phyloP scores from a whole-genome alignment of 1,140 invertebrate genomes.

The Aethina tumida region DNA sequence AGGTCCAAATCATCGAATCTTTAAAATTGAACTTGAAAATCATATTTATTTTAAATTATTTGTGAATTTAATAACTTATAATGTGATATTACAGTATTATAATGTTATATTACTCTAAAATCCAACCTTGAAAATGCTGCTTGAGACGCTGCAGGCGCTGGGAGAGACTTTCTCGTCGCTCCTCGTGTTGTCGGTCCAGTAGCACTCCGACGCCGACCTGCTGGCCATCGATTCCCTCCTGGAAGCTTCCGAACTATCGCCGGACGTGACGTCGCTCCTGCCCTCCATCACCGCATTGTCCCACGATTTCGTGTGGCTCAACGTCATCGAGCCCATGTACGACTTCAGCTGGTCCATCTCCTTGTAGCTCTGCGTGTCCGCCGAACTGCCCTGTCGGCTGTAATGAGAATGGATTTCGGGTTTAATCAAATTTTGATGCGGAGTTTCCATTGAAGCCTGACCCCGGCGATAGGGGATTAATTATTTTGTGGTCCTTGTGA shows the following conservation, averaged over 20 bases:
- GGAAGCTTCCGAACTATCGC: constrained; percentile 19
- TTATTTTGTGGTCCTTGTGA: not conserved
- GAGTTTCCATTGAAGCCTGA: not conserved
- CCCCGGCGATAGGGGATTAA: not conserved
- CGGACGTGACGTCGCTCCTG: constrained; percentile 14
- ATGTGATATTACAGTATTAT: too few species aligned
- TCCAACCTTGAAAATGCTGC: constrained; percentile 22
- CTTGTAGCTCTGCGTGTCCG: constrained; percentile 31
- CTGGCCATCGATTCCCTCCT: constrained; percentile 27
- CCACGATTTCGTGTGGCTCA: constrained; percentile 19
- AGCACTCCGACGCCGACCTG: constrained; percentile 28
- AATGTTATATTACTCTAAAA: too few species aligned
- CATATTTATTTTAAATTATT: too few species aligned
- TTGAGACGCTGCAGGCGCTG: constrained; percentile 27
- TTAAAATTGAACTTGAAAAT: too few species aligned
- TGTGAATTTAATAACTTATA: too few species aligned
- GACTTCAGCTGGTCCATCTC: constrained; percentile 23
- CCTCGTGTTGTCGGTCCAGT: constrained; percentile 26
- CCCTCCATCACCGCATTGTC: constrained; percentile 15
- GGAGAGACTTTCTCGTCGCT: constrained; percentile 30
- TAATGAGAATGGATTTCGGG: constrained; percentile 6
- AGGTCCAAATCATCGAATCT: too few species aligned
- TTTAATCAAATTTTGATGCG: constrained; percentile 7
- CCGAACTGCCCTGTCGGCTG: constrained; percentile 30
- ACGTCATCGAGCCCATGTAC: constrained; percentile 20